Conservation (phyloP, 1,140 invertebrate species). For the Drosophila sturtevanti region DNA sequence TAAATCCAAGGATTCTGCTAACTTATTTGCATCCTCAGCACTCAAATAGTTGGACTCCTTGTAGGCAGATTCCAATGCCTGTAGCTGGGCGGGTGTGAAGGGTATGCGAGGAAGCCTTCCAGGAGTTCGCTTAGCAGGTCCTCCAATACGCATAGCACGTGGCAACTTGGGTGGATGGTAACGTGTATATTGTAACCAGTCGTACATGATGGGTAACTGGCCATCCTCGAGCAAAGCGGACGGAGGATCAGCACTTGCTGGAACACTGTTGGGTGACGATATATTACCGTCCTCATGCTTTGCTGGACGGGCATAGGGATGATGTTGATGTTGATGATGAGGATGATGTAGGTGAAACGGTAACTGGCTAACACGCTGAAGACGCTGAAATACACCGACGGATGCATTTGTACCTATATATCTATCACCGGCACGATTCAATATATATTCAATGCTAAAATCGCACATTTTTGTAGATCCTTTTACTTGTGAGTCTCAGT, state of each 20-base stretch:
- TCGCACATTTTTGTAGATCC: conserved; percentile 72
- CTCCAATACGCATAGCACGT: conserved; percentile 77
- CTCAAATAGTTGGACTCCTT: conserved; percentile 84
- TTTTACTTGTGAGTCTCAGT: conserved; percentile 30
- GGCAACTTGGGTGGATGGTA: conserved; percentile 89
- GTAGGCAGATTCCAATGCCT: conserved; percentile 83
- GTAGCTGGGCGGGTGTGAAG: conserved; percentile 83
- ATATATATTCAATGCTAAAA: conserved; percentile 84
- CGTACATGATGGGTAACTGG: conserved; percentile 74
- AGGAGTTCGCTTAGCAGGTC: conserved; percentile 83
- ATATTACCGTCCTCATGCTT: conserved; percentile 27
- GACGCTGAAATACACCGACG: conserved; percentile 49
- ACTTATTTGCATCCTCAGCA: conserved; percentile 83
- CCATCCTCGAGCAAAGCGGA: conserved; percentile 17
- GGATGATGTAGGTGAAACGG: conserved; percentile 57
- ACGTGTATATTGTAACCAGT: conserved; percentile 89
- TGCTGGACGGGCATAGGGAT: conserved; percentile 49
- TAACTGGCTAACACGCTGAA: conserved; percentile 29
- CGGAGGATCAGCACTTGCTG: neutral
- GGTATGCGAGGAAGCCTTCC: conserved; percentile 84
- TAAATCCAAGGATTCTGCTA: conserved; percentile 82
- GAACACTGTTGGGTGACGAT: conserved; percentile 19
- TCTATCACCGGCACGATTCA: conserved; percentile 83
- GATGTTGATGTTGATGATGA: conserved; percentile 4
- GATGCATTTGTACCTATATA: conserved; percentile 72